These are phyloP conservation scores for Bursaphelenchus okinawaensis DNA, from an alignment of 2,888 invertebrate species.

Conservation along the genomic window DNA sequence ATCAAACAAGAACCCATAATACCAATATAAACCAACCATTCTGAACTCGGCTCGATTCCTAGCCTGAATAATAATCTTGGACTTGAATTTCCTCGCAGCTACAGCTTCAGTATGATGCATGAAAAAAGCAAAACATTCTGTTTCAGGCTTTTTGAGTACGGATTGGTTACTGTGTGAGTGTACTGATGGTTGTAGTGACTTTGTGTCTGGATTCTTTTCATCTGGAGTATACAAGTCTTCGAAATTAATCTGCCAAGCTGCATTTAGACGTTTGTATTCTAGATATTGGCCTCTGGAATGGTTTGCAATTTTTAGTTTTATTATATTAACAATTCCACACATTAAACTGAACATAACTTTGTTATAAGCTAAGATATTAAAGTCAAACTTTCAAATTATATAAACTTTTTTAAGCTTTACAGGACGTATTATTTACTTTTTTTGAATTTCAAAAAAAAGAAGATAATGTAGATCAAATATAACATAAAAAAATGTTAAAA, in stretches of 20 bases:
- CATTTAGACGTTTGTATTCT: slow-evolving; percentile 13
- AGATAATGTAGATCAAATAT: no score
- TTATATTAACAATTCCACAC: neutral
- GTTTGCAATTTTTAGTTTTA: neutral
- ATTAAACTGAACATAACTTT: neutral
- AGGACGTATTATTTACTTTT: no score
- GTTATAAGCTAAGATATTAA: no score
- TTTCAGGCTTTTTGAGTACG: slow-evolving; percentile 5
- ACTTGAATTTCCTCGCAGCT: slow-evolving; percentile 25
- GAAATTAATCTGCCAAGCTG: slow-evolving; percentile 4
- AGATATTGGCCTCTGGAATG: slow-evolving; percentile 8
- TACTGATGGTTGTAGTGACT: neutral
- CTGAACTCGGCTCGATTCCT: slow-evolving; percentile 14
- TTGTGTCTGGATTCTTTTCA: neutral
- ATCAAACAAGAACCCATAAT: no score
- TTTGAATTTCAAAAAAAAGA: no score
- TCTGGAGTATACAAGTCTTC: neutral
- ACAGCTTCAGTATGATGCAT: slow-evolving; percentile 16
- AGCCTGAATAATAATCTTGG: slow-evolving; percentile 3
- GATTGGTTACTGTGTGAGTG: slow-evolving; percentile 1
- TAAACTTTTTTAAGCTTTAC: no score
- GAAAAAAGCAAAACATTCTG: slow-evolving; percentile 14
- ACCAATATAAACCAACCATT: slow-evolving; percentile 13
- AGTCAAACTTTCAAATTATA: no score
- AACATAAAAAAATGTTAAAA: slow-evolving; percentile 11